Base-by-base conservation (phyloP, 2,113 vertebrate species). In the Notothenia rossii region DNA sequence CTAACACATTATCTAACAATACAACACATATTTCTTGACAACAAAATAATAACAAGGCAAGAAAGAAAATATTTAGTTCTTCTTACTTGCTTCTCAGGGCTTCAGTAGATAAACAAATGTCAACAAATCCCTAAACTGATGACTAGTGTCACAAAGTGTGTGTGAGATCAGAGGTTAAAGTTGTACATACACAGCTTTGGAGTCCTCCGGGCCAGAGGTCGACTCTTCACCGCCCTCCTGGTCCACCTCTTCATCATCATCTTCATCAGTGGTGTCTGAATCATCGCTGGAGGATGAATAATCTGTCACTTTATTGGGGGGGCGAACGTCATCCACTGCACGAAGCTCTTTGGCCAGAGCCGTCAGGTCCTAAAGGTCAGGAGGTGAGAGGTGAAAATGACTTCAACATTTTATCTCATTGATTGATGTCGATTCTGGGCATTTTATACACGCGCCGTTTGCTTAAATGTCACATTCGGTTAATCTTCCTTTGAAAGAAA, bases 211-310 rank as follows among this genome's bases (percentile, higher is more conserved):
- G 62, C 98, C 98, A 0, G 98, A 99, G 60, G 96, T 96, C 7
- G 98, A 97, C 86, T 99, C 98, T 68, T 98, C 97, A 0, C 96
- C 96, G 25, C 94, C 97, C 73, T 99, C 98, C 91, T 99, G 98
- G 55, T 99, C 98, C 40, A 97, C 96, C 10, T 99, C 98, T 18
- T 99, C 98, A 0, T 99, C 98, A 0, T 99, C 98, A 29, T 99
- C 98, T 63, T 99, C 98, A 9, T 99, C 98, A 0, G 97, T 99
- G 0, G 98, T 99, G 76, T 97, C 98, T 0, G 98, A 99, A 40
- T 99, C 98, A 25, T 99, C 98, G 50, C 98, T 99, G 68, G 98
- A 99, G 15, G 98, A 99, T 0, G 98, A 99, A 83, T 99, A 99
- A 83, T 99, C 98, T 0, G 98, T 99, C 77, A 98, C 98, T 91